Conservation (phyloP, 1,140 invertebrate species). For the Drosophila rufa region DNA sequence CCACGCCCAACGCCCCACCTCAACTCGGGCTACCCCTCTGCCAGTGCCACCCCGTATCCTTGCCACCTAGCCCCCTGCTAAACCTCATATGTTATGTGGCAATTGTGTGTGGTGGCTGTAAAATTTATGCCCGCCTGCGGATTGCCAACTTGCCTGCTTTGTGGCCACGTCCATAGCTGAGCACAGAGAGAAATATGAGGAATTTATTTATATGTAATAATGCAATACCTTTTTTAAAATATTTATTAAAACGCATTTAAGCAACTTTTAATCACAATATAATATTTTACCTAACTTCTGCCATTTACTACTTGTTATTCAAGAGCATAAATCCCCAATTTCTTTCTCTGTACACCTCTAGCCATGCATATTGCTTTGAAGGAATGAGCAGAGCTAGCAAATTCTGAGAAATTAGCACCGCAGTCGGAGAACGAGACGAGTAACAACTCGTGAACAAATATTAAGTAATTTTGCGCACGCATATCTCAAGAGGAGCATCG, state of each 20-base stretch:
- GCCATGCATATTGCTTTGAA: constrained; percentile 35
- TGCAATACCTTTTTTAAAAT: not conserved
- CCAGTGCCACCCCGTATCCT: constrained; percentile 3
- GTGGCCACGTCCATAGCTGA: constrained; percentile 25
- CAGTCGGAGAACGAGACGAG: constrained; percentile 33
- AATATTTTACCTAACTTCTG: not conserved
- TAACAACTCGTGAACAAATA: constrained; percentile 44
- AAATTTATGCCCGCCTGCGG: constrained; percentile 64
- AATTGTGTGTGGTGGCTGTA: constrained; percentile 52
- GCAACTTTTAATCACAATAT: not conserved
- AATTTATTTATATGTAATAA: no score
- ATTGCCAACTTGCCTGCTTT: constrained; percentile 35
- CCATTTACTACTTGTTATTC: not conserved
- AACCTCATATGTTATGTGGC: constrained; percentile 39
- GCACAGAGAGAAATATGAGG: constrained; percentile 2
- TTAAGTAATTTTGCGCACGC: constrained; percentile 56
- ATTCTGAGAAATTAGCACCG: constrained; percentile 49
- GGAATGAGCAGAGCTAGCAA: constrained; percentile 33
- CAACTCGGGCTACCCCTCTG: not conserved
- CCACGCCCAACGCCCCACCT: constrained; percentile 49
- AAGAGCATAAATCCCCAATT: not conserved
- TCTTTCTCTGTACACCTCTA: constrained; percentile 4
- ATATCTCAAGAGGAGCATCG: constrained; percentile 41
- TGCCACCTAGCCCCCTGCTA: constrained; percentile 3
- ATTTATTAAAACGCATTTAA: not conserved